Evolutionary conservation across 2,113 vertebrate genomes (phyloP).

Genomic region (Callithrix jacchus): DNA sequence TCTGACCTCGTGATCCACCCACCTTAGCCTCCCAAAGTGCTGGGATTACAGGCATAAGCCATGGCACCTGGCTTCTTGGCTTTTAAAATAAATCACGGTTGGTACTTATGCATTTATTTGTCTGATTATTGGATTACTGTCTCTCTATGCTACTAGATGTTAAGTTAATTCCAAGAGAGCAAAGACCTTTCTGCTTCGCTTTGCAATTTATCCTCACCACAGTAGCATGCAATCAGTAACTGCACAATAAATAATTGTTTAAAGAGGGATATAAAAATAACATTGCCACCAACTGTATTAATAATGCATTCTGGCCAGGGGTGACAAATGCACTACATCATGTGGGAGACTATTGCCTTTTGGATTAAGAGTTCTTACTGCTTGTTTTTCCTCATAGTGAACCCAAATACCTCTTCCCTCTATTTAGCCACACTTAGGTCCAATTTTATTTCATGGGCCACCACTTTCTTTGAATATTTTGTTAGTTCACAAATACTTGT

Average conservation of each 20-base stretch:
- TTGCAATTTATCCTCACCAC: not conserved
- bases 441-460: not conserved
- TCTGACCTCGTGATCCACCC: too few species aligned
- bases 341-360: not conserved
- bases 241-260: not conserved
- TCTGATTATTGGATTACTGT: not conserved
- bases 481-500: not conserved
- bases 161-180: not conserved
- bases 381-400: not conserved
- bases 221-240: not conserved
- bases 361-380: not conserved
- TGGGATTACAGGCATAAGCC: too few species aligned
- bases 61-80: not conserved
- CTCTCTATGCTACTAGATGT: not conserved
- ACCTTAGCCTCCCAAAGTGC: too few species aligned
- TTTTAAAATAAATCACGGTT: constrained; percentile 32
- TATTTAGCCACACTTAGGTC: not conserved
- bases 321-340: not conserved
- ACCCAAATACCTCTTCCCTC: not conserved
- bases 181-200: not conserved
- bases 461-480: not conserved
- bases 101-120: not conserved
- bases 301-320: not conserved
- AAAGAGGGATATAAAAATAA: constrained; percentile 11
- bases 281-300: not conserved